Evolutionary conservation across 1,140 invertebrate species (phyloP).

Genomic region (Aphis gossypii): DNA sequence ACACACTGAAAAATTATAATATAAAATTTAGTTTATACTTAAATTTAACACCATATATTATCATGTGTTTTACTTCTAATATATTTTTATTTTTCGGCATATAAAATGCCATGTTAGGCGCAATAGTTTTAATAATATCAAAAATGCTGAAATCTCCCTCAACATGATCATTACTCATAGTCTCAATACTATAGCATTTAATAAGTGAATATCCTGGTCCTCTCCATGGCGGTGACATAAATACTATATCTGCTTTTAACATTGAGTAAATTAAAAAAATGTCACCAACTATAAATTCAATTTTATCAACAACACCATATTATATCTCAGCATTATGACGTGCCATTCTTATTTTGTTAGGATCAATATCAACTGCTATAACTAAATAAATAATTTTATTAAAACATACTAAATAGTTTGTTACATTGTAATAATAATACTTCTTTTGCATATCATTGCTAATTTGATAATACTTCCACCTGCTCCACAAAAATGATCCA

Average conservation of each 20-base stretch:
- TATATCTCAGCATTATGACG: slow-evolving; percentile 89
- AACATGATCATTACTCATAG: slow-evolving; percentile 64
- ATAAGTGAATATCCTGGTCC: slow-evolving; percentile 69
- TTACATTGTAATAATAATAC: slow-evolving; percentile 66
- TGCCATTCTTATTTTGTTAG: slow-evolving; percentile 84
- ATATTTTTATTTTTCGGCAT: slow-evolving; percentile 88
- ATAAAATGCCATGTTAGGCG: slow-evolving; percentile 84
- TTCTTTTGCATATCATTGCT: slow-evolving; percentile 83
- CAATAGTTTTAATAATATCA: slow-evolving; percentile 70
- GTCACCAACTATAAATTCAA: slow-evolving; percentile 82
- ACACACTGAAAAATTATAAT: slow-evolving; percentile 26
- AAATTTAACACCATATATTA: too few species aligned
- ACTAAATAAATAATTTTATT: slow-evolving; percentile 69
- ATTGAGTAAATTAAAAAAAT: too few species aligned
- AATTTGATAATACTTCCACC: slow-evolving; percentile 98
- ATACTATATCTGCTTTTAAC: slow-evolving; percentile 80
- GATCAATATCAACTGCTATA: slow-evolving; percentile 93
- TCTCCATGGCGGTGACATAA: slow-evolving; percentile 97
- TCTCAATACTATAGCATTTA: neutral
- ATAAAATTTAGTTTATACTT: too few species aligned
- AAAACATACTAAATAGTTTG: neutral
- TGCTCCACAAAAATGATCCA: slow-evolving; percentile 97
- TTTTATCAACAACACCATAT: slow-evolving; percentile 87
- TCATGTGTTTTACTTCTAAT: slow-evolving; percentile 74
- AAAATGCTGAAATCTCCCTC: slow-evolving; percentile 71